Percentiles rank a stretch among this genome's conserved stretches.
Conservation (phyloP, 2,797 vertebrate genomes). For the Tympanoctomys barrerae region DNA sequence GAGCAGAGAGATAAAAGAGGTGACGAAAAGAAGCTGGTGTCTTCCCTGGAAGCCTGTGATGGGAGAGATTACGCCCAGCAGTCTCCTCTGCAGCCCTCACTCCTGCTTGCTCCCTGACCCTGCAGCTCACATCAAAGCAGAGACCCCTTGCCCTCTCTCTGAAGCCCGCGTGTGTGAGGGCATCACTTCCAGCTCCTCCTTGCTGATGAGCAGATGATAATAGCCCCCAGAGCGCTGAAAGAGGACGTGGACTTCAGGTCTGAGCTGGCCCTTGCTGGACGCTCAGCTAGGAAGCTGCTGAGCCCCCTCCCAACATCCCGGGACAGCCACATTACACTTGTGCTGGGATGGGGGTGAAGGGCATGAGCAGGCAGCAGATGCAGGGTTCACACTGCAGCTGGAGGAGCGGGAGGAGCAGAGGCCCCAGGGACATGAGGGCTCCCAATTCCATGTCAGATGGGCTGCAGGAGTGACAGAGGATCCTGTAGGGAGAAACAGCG, state of each 20-base stretch:
- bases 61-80: conserved; percentile 28
- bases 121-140: conserved; percentile 80
- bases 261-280: background rate
- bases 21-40: background rate
- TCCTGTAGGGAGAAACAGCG: background rate
- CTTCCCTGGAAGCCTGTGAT: conserved; percentile 1
- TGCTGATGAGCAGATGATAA: conserved; percentile 69
- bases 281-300: background rate
- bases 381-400: background rate
- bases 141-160: conserved; percentile 6
- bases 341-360: background rate
- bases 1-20: conserved; percentile 53
- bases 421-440: background rate
- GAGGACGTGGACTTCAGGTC: background rate
- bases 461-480: background rate
- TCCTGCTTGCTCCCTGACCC: conserved; percentile 70
- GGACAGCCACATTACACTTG: background rate
- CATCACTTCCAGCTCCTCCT: conserved; percentile 1
- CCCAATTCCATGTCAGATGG: background rate
- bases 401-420: background rate
- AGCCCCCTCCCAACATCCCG: background rate
- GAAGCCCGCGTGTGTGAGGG: conserved; percentile 43
- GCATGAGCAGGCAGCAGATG: background rate
- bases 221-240: conserved; percentile 62
- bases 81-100: background rate